Evolutionary conservation across 2,113 vertebrate species (phyloP).

Genomic region (Erpornis zantholeuca): DNA sequence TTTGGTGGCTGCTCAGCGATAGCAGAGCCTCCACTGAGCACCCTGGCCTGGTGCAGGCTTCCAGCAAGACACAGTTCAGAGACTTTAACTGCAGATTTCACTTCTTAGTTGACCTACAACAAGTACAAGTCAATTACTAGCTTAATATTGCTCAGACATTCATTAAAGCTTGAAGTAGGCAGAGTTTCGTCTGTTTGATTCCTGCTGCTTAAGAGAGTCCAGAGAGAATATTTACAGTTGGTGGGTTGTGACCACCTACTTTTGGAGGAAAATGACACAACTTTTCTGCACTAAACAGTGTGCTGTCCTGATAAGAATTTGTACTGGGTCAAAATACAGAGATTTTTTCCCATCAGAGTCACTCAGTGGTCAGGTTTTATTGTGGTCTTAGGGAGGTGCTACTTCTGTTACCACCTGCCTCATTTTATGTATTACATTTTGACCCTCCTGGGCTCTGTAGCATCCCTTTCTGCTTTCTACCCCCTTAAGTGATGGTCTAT

Average conservation of each 20-base stretch:
- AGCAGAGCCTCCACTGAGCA: neutral
- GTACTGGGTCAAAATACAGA: neutral
- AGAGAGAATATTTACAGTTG: neutral
- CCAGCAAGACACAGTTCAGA: neutral
- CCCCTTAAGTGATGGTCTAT: neutral
- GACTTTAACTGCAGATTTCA: neutral
- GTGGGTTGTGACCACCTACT: neutral
- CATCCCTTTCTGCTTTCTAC: neutral
- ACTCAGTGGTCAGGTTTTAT: neutral
- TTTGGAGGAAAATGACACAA: neutral
- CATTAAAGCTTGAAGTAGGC: neutral
- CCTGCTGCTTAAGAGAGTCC: neutral
- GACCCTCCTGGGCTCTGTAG: neutral
- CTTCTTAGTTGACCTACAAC: slow-evolving; percentile 9
- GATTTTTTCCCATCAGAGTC: neutral
- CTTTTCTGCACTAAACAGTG: neutral
- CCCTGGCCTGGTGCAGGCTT: neutral
- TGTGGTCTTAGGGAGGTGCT: neutral
- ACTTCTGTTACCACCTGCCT: neutral
- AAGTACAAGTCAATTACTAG: slow-evolving; percentile 16
- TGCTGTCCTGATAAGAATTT: neutral
- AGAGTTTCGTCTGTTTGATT: slow-evolving; percentile 9
- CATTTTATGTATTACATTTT: neutral
- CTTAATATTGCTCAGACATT: slow-evolving; percentile 18
- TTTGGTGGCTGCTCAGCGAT: neutral